These are phyloP conservation scores for Melanotaenia maccullochi DNA, from an alignment of 2,797 vertebrate genomes.

Conservation along the genomic window DNA sequence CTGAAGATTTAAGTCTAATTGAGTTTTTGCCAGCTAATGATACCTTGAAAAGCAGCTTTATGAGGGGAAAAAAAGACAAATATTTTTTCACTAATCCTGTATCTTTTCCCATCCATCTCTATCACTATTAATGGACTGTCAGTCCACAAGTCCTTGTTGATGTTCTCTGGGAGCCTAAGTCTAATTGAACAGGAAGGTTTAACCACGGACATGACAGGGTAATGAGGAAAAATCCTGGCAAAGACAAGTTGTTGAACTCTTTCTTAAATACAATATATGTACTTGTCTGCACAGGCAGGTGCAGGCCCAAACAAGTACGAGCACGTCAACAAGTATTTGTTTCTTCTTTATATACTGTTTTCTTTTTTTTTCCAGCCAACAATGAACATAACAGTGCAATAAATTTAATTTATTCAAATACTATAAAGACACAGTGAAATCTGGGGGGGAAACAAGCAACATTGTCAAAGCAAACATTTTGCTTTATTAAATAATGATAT, in stretches of 20 bases:
- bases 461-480: too few relatives aligned
- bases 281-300: not conserved
- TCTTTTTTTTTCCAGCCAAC: not conserved
- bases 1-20: slow-evolving; percentile 22
- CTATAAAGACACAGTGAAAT: too few relatives aligned
- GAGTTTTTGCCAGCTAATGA: slow-evolving; percentile 52
- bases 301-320: not conserved
- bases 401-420: not conserved
- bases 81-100: slow-evolving; percentile 6
- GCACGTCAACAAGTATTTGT: not conserved
- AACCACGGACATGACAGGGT: slow-evolving; percentile 49
- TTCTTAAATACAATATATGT: slow-evolving; percentile 11
- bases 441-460: too few relatives aligned
- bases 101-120: slow-evolving; percentile 29
- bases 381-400: not conserved
- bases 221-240: slow-evolving; percentile 49
- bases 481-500: too few relatives aligned
- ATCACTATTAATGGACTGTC: slow-evolving; percentile 48
- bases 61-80: slow-evolving; percentile 17
- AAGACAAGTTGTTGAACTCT: slow-evolving; percentile 16
- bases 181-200: slow-evolving; percentile 64
- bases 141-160: slow-evolving; percentile 40
- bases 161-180: slow-evolving; percentile 37
- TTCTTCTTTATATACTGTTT: not conserved
- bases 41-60: slow-evolving; percentile 46